These are phyloP conservation scores for Deilephila elpenor DNA, from an alignment of 2,888 invertebrate genomes.

Conservation along the genomic window DNA sequence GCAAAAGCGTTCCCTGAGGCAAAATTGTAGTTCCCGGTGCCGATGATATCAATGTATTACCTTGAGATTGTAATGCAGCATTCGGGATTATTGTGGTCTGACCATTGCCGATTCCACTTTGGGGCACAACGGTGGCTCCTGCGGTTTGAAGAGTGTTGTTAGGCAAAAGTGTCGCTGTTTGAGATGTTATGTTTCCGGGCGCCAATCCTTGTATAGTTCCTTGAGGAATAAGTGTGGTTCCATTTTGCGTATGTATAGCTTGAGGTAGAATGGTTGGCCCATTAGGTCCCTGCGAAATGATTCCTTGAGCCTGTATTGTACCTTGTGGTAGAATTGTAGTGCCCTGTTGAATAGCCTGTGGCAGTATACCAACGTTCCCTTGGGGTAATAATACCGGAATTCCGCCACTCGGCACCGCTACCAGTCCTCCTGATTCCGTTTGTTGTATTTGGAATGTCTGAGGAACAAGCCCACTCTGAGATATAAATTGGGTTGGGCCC, in stretches of 20 bases:
- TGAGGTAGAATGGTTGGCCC: slow-evolving; percentile 86
- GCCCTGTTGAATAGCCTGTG: slow-evolving; percentile 82
- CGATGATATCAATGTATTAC: slow-evolving; percentile 80
- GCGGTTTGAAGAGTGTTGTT: slow-evolving; percentile 73
- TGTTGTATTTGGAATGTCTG: slow-evolving; percentile 86
- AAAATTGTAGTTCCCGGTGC: slow-evolving; percentile 85
- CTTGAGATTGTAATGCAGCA: slow-evolving; percentile 79
- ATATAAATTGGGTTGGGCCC: slow-evolving; percentile 82
- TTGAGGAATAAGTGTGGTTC: slow-evolving; percentile 87
- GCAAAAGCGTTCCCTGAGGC: slow-evolving; percentile 84
- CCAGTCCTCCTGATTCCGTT: slow-evolving; percentile 85
- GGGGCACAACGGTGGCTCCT: slow-evolving; percentile 75
- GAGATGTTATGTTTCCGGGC: slow-evolving; percentile 69
- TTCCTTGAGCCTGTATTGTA: slow-evolving; percentile 81
- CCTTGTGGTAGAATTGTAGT: slow-evolving; percentile 85
- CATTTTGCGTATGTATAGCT: slow-evolving; percentile 83
- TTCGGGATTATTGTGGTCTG: slow-evolving; percentile 81
- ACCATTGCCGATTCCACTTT: slow-evolving; percentile 79
- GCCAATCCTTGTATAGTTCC: slow-evolving; percentile 77
- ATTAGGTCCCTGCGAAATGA: slow-evolving; percentile 81
- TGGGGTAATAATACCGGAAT: slow-evolving; percentile 83
- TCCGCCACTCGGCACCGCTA: slow-evolving; percentile 85
- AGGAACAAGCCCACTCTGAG: slow-evolving; percentile 82
- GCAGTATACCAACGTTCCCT: slow-evolving; percentile 81
- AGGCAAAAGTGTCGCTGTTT: slow-evolving; percentile 71